Evolutionary conservation across 35 echinoderm and acorn worm species (phyloP).

Genomic region (Apostichopus californicus): DNA sequence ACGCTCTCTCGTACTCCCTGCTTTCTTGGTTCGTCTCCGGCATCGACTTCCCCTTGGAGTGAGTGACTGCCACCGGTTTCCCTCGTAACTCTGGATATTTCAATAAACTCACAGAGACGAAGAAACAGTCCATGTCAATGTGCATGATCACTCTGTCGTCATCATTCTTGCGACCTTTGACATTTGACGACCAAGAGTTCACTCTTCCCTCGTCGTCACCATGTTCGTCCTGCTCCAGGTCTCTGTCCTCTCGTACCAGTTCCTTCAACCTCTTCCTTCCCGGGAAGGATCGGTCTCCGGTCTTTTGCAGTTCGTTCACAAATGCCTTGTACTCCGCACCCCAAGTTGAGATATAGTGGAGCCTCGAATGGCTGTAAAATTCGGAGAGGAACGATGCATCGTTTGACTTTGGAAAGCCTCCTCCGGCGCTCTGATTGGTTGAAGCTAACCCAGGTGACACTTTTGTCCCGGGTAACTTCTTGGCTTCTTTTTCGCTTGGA

Average conservation of each 20-base stretch:
- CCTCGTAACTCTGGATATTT: slow-evolving; percentile 80
- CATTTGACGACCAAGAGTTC: background rate
- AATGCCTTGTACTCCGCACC: slow-evolving; percentile 96
- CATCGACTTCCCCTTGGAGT: slow-evolving; percentile 83
- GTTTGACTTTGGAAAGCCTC: slow-evolving; percentile 62
- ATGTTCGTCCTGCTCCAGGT: background rate
- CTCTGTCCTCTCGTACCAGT: slow-evolving; percentile 18
- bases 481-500: background rate
- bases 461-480: background rate
- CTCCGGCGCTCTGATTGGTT: background rate
- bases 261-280: slow-evolving; percentile 68
- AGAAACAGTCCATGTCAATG: slow-evolving; percentile 99
- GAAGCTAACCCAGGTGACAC: background rate
- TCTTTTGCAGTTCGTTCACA: slow-evolving; percentile 80
- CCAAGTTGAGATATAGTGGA: slow-evolving; percentile 96
- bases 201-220: background rate
- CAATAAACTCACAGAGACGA: slow-evolving; percentile 92
- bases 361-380: slow-evolving; percentile 93
- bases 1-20: slow-evolving; percentile 69
- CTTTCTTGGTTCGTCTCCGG: slow-evolving; percentile 65
- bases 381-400: slow-evolving; percentile 85
- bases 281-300: slow-evolving; percentile 74
- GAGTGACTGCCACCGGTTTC: slow-evolving; percentile 96
- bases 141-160: slow-evolving; percentile 80
- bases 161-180: background rate